A percentile compares a stretch with the other conserved stretches of the same genome.
Conservation (phyloP, 2,888 invertebrate genomes). For the Sinelater perroti region DNA sequence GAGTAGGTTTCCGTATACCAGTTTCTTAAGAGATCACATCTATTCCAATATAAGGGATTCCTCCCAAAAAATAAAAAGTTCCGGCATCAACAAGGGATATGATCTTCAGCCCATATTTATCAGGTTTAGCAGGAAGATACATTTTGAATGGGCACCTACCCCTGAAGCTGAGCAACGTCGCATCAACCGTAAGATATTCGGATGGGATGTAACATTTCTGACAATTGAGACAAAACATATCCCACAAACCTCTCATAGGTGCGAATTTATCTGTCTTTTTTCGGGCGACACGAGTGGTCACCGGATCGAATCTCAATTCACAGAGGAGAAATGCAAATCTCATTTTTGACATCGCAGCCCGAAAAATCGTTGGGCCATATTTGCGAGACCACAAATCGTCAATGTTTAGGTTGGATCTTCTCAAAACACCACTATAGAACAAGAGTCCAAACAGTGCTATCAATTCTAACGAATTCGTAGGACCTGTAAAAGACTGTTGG, state of each 20-base stretch:
- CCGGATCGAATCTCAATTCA: constrained; percentile 19
- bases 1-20: too few relatives aligned
- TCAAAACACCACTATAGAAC: constrained; percentile 9
- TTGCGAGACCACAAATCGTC: constrained; percentile 1
- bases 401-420: background rate
- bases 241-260: constrained; percentile 12
- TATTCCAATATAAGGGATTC: constrained; percentile 18
- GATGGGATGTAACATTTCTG: constrained; percentile 2
- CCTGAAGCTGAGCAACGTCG: constrained; percentile 15
- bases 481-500: background rate
- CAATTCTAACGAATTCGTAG: background rate
- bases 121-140: constrained; percentile 26
- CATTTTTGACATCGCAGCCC: constrained; percentile 19
- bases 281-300: constrained; percentile 6
- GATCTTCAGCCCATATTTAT: constrained; percentile 27
- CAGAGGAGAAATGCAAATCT: constrained; percentile 12
- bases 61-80: constrained; percentile 20
- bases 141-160: constrained; percentile 28
- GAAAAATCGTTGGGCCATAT: constrained; percentile 8
- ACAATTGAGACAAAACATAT: constrained; percentile 1
- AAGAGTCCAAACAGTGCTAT: constrained; percentile 5
- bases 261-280: constrained; percentile 18
- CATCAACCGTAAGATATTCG: constrained; percentile 23
- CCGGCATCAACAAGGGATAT: constrained; percentile 7
- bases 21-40: too few relatives aligned